Conservation (phyloP, 1,140 invertebrate species). For the Colletes gigas region DNA sequence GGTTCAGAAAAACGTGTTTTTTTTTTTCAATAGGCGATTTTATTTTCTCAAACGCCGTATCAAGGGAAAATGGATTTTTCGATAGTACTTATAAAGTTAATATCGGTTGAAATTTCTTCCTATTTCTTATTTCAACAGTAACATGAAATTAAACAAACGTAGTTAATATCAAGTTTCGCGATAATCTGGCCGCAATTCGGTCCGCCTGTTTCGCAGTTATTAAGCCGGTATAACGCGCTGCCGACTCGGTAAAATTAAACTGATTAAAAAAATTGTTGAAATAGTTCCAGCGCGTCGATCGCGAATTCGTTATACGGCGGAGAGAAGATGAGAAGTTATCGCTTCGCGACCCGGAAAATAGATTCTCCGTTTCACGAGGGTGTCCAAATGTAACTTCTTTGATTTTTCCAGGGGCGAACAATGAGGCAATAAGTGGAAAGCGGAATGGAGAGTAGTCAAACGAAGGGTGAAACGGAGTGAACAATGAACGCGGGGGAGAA, state of each 20-base stretch:
- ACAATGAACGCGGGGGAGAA: background rate
- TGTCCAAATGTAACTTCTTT: constrained; percentile 34
- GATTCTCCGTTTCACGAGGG: constrained; percentile 42
- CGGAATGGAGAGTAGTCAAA: background rate
- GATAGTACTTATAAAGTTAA: no score
- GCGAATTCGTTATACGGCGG: constrained; percentile 48
- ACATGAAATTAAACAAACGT: no score
- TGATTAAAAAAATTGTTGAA: background rate
- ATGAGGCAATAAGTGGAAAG: constrained; percentile 8
- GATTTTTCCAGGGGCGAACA: background rate
- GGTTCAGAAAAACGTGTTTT: no score
- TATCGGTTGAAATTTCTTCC: no score
- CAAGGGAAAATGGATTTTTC: no score
- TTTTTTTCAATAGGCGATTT: no score
- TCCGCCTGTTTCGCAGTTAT: background rate
- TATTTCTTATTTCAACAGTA: no score
- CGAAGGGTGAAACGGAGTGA: background rate
- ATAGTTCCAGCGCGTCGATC: constrained; percentile 27
- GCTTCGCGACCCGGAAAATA: constrained; percentile 53
- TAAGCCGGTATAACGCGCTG: constrained; percentile 2
- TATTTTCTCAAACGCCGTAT: no score
- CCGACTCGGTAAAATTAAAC: background rate
- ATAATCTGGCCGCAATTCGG: background rate
- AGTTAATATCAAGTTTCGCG: background rate
- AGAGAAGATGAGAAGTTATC: constrained; percentile 49